phyloP scores from a whole-genome alignment of 2,797 vertebrate species.

The Vultur gryphus region DNA sequence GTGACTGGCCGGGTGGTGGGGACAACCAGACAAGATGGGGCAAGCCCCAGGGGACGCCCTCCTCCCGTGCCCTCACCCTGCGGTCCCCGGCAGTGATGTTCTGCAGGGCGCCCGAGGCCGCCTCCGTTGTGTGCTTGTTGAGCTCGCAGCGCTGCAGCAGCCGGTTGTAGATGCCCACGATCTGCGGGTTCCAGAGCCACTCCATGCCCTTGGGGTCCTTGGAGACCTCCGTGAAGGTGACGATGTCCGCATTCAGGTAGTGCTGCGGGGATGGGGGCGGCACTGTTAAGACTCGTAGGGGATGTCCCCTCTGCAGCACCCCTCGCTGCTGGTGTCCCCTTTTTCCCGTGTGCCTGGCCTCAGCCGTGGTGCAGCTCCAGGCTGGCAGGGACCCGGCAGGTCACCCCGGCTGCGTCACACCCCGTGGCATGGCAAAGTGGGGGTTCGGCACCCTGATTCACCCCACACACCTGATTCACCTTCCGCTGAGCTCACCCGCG shows the following conservation, averaged over 20 bases:
- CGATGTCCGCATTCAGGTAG: conserved; percentile 75
- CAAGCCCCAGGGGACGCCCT: accelerated
- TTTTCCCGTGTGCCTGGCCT: background rate
- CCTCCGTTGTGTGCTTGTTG: conserved; percentile 87
- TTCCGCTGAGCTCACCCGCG: background rate
- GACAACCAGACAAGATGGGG: accelerated
- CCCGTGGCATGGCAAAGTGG: accelerated
- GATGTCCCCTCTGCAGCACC: accelerated
- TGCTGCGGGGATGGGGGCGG: conserved; percentile 38
- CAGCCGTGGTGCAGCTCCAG: background rate
- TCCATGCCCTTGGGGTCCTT: conserved; percentile 82
- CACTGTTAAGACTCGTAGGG: accelerated
- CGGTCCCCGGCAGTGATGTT: conserved; percentile 93
- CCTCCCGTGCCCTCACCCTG: conserved; percentile 71
- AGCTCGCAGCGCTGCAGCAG: conserved; percentile 82
- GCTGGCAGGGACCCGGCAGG: background rate
- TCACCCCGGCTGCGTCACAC: background rate
- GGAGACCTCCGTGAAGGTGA: conserved; percentile 85
- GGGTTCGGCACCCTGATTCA: background rate
- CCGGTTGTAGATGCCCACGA: conserved; percentile 81
- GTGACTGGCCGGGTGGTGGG: accelerated
- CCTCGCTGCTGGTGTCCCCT: background rate
- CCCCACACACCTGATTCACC: conserved; percentile 14
- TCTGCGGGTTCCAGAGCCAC: conserved; percentile 92
- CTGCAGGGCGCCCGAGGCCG: conserved; percentile 89